Base-by-base conservation (phyloP, 2,113 vertebrate genomes). In the Deroptyus accipitrinus region DNA sequence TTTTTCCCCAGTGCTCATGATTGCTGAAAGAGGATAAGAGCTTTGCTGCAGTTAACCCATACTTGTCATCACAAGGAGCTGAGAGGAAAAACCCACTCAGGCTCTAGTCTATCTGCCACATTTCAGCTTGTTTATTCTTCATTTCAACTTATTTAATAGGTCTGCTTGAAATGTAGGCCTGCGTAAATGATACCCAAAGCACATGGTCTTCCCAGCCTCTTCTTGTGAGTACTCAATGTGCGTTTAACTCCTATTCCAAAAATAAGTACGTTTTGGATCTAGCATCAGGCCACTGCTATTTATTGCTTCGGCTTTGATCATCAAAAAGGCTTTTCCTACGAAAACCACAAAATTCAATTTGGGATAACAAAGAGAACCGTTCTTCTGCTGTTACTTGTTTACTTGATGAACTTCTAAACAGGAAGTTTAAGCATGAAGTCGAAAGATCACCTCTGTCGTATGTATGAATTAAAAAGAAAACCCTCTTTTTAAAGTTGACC, bases 11-110 rank as follows among this genome's bases (percentile, higher is more conserved):
- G 93, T 66, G 96, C 92, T 86, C 72, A 24, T 0, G 20, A 94
- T 95, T 95, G 92, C 95, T 96, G 96, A 94, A 92, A 96, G 95
- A 94, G 96, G 96, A 79, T 92, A 90, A 95, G 94, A 95, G 95
- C 75, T 68, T 67, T 31, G 20, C 88, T 82, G 89, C 31, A 88
- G 84, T 97, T 97, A 96, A 96, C 96, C 92, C 97, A 1, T 94
- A 51, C 81, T 66, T 95, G 88, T 95, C 94, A 73, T 87, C 78
- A 28, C 7, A 0, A 86, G 62, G 17, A 86, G 42, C 82, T 49
- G 49, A 67, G 90, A 79, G 88, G 86, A 17, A 13, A 35, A 48
- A 73, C 3, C 17, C 82, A 66, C 92, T 94, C 83, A 41, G 59
- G 25, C 72, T 75, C 5, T 7, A 25, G 64, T 28, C 61, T 48